Evolutionary conservation across 2,797 vertebrate genomes (phyloP), one percentile per base, ranked within the genome.

Genomic region (Protosalanx chinensis): DNA sequence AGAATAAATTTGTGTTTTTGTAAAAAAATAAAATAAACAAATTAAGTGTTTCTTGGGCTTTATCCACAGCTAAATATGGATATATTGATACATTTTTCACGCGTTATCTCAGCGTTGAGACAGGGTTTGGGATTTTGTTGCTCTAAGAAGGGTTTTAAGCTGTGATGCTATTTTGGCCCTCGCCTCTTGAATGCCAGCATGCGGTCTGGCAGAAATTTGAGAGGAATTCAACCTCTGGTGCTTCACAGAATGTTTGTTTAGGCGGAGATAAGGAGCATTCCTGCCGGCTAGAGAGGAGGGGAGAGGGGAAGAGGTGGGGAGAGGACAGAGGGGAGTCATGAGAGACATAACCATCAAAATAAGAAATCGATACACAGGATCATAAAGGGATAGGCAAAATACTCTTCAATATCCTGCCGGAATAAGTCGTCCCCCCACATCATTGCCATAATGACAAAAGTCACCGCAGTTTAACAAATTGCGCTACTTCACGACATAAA

Each of bases 211-310:
- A 79, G 78, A 68, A 76, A 83, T 80, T 76, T 62, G 73, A 87
- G 57, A 67, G 83, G 85, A 88, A 91, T 89, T 87, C 76, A 75
- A 76, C 84, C 88, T 82, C 77, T 79, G 76, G 78, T 79, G 80
- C 82, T 84, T 86, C 81, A 79, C 68, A 69, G 81, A 68, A 78
- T 85, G 87, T 87, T 86, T 87, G 85, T 76, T 84, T 72, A 82
- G 85, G 81, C 86, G 78, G 74, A 88, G 89, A 90, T 90, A 88
- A 89, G 85, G 82, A 66, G 79, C 89, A 90, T 92, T 91, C 90
- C 86, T 84, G 74, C 71, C 20, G 41, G 35, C 6, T 35, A 20
- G 15, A 15, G 27, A 53, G 41, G 33, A 16, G 53, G 37, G 20
- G 16, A 16, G 46, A 74, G 76, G 65, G 59, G 35, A 51, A 51